Conservation (phyloP, 2,888 invertebrate genomes). For the Falcaria lacertinaria region DNA sequence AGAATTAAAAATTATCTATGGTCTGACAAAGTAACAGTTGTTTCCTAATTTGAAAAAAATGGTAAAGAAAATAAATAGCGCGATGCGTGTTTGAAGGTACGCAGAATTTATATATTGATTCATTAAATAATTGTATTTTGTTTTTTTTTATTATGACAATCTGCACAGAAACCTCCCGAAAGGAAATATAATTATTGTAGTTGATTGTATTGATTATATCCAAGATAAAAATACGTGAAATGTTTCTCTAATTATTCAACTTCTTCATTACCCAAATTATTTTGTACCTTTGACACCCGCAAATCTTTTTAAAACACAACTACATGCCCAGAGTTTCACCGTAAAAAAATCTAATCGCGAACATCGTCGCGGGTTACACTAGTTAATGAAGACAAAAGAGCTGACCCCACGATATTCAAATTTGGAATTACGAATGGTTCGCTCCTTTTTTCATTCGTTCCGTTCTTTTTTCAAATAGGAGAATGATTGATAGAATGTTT, state of each 20-base stretch:
- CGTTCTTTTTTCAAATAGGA: conserved; percentile 56
- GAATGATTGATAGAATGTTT: conserved; percentile 70
- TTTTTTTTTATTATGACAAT: too few species aligned
- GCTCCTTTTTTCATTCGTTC: conserved; percentile 26
- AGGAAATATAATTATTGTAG: too few species aligned
- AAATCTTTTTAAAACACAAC: too few species aligned
- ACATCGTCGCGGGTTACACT: neutral
- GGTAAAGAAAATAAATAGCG: neutral
- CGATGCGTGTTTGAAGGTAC: neutral
- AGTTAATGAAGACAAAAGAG: conserved; percentile 39
- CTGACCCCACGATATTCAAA: conserved; percentile 62
- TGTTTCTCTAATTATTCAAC: too few species aligned
- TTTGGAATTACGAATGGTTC: conserved; percentile 62
- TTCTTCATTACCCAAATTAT: too few species aligned
- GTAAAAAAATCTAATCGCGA: neutral
- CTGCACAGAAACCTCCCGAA: too few species aligned
- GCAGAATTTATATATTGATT: too few species aligned
- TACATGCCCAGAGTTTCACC: neutral
- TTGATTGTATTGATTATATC: too few species aligned
- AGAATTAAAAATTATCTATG: conserved; percentile 21
- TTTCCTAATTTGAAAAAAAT: conserved; percentile 2
- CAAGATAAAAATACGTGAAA: too few species aligned
- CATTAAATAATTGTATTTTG: too few species aligned
- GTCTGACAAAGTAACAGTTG: conserved; percentile 34
- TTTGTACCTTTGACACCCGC: too few species aligned